Conservation (phyloP, 2,797 vertebrate species). For the Heliangelus exortis region DNA sequence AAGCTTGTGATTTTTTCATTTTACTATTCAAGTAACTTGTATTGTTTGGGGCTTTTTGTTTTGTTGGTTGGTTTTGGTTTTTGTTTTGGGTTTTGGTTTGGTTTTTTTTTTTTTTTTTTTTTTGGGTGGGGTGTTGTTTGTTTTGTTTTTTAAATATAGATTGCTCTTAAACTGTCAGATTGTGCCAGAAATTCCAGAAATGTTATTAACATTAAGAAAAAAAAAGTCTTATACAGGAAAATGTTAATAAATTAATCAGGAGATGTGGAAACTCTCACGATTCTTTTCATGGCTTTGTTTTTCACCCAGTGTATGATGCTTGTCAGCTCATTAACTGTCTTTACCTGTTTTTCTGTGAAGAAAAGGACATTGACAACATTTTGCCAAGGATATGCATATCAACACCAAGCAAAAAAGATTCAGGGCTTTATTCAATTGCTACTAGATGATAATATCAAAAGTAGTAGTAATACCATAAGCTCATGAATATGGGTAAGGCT, state of each 20-base stretch:
- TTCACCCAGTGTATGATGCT: background rate
- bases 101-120: background rate
- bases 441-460: background rate
- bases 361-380: background rate
- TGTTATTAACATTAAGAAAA: background rate
- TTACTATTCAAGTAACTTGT: background rate
- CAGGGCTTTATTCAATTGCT: background rate
- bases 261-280: background rate
- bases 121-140: background rate
- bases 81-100: background rate
- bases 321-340: background rate
- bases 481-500: background rate
- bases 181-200: background rate
- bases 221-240: background rate
- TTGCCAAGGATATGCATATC: background rate
- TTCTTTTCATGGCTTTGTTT: background rate
- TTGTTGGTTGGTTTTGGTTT: no score
- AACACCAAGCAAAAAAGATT: background rate
- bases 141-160: background rate
- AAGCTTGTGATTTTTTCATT: background rate
- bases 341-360: background rate
- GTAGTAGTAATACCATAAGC: background rate
- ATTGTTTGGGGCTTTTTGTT: background rate
- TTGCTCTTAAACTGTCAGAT: background rate
- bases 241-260: background rate